Evolutionary conservation across 2,113 vertebrate species (phyloP), one percentile per base, ranked within the genome.

Genomic region (Panthera leo): DNA sequence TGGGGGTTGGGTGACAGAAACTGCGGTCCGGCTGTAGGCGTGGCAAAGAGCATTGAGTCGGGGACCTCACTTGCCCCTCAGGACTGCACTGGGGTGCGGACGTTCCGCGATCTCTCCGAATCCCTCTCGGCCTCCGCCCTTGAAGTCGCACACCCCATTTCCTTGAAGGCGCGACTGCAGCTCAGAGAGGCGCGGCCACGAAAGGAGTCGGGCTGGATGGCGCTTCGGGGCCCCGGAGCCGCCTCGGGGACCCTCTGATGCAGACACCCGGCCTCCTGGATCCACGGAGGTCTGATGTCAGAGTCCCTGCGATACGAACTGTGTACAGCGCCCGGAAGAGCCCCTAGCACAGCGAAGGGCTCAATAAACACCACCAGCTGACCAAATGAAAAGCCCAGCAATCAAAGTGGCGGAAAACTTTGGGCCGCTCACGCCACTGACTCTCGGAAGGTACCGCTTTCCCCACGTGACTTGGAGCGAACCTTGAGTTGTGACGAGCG

Each of bases 201-300:
- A 3, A 51, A 63, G 61, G 7, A 23, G 27, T 51, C 12, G 0
- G 15, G 5, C 7, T 19, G 27, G 70, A 27, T 10, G 58, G 51
- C 0, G 0, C 5, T 5, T 19, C 0, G 3, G 0, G 1, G 1
- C 9, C 18, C 36, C 6, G 8, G 63, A 53, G 61, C 10, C 3
- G 48, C 12, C 45, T 58, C 2, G 0, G 48, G 75, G 21, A n/a
- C n/a, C 48, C 25, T 63, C 31, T 3, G 80, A 14, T 2, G 63
- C 23, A 7, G 27, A 90, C 29, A 36, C 2, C n/a, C 0, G 3
- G 9, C 14, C 16, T 70, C 10, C 45, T 61, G 70, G 63, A 45
- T 34, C 39, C 42, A 11, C n/a, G 0, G 34, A 71, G 14, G 25
- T 34, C 58, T 48, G 36, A 42, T 63, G 0, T 45, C 25, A 13